Conservation (phyloP, 2,797 vertebrate species). For the Cyclura pinguis region DNA sequence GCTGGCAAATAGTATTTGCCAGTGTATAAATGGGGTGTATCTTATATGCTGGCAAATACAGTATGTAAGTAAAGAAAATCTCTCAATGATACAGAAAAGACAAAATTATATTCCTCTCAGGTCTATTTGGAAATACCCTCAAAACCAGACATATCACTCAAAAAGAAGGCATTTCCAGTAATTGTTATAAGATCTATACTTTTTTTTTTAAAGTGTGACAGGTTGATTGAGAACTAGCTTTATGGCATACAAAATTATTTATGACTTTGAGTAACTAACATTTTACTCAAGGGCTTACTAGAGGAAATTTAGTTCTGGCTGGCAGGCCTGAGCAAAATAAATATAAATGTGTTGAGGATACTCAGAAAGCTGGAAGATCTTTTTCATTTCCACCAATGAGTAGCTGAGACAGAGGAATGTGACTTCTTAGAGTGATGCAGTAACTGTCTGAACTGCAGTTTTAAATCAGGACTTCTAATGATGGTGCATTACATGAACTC, state of each 20-base stretch:
- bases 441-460: neutral
- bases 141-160: neutral
- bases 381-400: constrained; percentile 7
- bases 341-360: neutral
- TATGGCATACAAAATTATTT: neutral
- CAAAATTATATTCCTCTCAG: neutral
- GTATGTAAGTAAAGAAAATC: neutral
- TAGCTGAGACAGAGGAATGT: neutral
- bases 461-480: neutral
- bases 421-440: neutral
- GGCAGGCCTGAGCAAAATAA: neutral
- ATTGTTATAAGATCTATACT: neutral
- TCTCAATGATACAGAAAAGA: neutral
- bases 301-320: neutral
- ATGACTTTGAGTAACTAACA: neutral
- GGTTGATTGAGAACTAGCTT: neutral
- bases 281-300: neutral
- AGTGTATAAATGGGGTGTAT: no score
- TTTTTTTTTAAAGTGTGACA: neutral
- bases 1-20: no score
- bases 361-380: neutral
- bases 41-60: no score
- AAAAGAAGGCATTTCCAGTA: neutral
- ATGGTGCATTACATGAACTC: neutral
- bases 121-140: neutral